A percentile compares a stretch with the other conserved stretches of the same genome.
Evolutionary conservation across 1,140 invertebrate species (phyloP).

Genomic region (Branchinecta lynchi): DNA sequence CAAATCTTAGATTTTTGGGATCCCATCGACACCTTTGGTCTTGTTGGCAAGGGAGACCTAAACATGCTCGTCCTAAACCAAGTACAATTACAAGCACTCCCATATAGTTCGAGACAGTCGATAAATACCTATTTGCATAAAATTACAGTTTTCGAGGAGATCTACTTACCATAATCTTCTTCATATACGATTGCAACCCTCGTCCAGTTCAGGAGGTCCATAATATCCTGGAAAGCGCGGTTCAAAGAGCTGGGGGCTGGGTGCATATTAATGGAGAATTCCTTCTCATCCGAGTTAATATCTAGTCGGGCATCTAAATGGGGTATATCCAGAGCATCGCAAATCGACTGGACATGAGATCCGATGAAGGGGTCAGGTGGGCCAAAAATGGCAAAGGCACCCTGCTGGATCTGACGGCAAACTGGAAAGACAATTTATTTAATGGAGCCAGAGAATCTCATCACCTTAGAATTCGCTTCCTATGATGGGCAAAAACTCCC

Average conservation of each 20-base stretch:
- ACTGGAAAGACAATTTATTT: conserved; percentile 32
- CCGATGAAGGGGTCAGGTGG: conserved; percentile 44
- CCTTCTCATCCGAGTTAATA: conserved; percentile 25
- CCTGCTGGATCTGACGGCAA: conserved; percentile 44
- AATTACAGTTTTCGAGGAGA: neutral
- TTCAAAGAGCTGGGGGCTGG: conserved; percentile 34
- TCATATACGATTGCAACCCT: conserved; percentile 38
- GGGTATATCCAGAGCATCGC: conserved; percentile 51
- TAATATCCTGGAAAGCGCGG: conserved; percentile 33
- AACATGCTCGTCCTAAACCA: too few species aligned
- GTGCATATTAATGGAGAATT: conserved; percentile 37
- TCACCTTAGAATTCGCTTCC: too few species aligned
- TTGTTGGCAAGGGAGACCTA: too few species aligned
- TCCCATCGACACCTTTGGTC: too few species aligned
- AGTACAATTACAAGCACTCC: too few species aligned
- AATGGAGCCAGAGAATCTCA: too few species aligned
- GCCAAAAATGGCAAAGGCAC: conserved; percentile 48
- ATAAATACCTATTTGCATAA: too few species aligned
- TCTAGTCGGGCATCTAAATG: conserved; percentile 38
- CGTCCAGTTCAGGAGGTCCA: conserved; percentile 37
- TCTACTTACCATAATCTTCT: conserved; percentile 34
- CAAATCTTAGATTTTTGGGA: too few species aligned
- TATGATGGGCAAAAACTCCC: too few species aligned
- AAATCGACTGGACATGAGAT: conserved; percentile 50
- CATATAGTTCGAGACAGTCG: too few species aligned